Evolutionary conservation across 2,113 vertebrate genomes (phyloP), one percentile per base, ranked within the genome.

Genomic region (Oryzias javanicus): DNA sequence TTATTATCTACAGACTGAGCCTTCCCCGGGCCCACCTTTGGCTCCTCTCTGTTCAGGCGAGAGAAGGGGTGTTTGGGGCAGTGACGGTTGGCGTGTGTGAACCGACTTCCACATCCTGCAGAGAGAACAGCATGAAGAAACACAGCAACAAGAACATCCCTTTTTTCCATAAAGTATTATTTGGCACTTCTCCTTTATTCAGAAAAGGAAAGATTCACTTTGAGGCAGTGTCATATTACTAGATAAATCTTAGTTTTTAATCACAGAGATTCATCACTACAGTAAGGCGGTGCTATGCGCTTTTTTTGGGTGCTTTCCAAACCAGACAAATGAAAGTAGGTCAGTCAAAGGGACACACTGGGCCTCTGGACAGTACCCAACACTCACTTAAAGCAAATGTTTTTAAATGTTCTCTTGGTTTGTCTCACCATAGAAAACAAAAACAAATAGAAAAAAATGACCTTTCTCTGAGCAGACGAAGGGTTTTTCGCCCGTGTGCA

Each of bases 401-500:
- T 35, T 35, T 3, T 35, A 2, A 35, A 35, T 35, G 12, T 35
- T 35, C 35, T 12, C 35, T 12, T 12, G 35, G 35, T 35, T 35
- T 35, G 8, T 35, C 35, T 10, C 35, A 35, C 35, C 10, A 35
- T 35, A 35, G n/a, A 35, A 35, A 35, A 35, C 10, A 35, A 35
- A 35, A 35, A 35, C 22, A 22, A 22, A 22, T 22, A 22, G 22
- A 4, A 27, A 40, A 41, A 65, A 1, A n/a, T n/a, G 82, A 98
- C 97, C 96, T 82, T 95, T 96, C 89, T 98, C 96, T 2, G 97
- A 96, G 86, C 97, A 99, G 67, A 98, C 95, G 6, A 99, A 99
- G 48, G 97, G 97, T 61, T 99, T 99, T 71, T 99, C 97, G 71
- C 97, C 97, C 0, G 97, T 99, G 81, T 99, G 97, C 55, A 99